A percentile compares a stretch with the other conserved stretches of the same genome.
phyloP scores from a whole-genome alignment of 2,113 vertebrate genomes.

The Thalassarche chlororhynchos region DNA sequence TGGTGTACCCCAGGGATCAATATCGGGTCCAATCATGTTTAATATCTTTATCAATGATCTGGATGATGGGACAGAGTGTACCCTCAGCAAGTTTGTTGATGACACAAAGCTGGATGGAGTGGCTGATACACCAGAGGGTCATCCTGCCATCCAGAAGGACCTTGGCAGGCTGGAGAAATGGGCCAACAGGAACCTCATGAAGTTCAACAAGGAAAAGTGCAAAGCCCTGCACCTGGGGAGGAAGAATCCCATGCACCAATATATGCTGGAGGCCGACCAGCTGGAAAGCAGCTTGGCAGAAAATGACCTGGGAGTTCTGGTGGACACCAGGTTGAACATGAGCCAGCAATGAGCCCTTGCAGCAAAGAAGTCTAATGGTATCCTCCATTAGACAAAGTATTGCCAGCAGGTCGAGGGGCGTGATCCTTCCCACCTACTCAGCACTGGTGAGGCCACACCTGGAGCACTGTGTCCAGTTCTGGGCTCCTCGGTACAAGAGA shows the following conservation, averaged over 20 bases:
- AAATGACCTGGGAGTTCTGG: background rate
- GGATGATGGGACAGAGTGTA: too few relatives aligned
- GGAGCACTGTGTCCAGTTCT: background rate
- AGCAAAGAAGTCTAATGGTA: background rate
- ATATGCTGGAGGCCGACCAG: background rate
- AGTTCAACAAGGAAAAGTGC: background rate
- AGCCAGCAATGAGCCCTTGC: background rate
- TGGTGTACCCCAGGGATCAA: background rate
- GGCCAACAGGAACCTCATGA: background rate
- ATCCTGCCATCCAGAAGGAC: background rate
- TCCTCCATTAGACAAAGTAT: background rate
- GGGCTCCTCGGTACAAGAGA: background rate
- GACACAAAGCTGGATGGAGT: background rate
- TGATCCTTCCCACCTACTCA: background rate
- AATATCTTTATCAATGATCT: background rate
- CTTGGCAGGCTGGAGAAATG: background rate
- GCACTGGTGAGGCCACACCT: background rate
- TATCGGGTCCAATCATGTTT: background rate
- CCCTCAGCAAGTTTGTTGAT: background rate
- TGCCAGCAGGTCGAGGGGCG: background rate
- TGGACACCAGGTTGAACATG: background rate
- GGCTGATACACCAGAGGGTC: background rate
- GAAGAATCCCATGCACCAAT: background rate
- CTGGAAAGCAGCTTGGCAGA: background rate
- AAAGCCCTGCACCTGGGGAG: background rate